Base-by-base conservation (phyloP, 2,888 invertebrate genomes). In the Tholera decimalis region DNA sequence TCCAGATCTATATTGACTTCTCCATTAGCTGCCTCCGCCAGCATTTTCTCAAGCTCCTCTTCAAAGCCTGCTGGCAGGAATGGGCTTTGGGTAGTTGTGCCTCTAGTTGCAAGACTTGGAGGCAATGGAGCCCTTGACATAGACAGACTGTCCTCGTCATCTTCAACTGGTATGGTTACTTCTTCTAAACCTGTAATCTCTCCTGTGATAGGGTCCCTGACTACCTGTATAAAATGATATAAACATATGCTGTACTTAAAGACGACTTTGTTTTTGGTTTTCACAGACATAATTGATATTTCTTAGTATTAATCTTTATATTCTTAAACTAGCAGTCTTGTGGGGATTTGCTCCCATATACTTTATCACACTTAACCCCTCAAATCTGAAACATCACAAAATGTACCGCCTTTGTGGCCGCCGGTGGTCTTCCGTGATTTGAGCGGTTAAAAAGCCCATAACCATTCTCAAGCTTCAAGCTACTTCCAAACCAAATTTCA, bases 61-160 rank as follows among this genome's bases (percentile, higher is more conserved):
- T 97, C 96, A 88, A 98, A 97, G 2, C 98, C 98, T 50, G 98
- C 98, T 0, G 99, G 99, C 96, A 98, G 97, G 89, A 99, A 99
- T 0, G 98, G 98, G 86, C 97, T 97, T 88, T 98, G 98, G 66
- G 97, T 97, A 0, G 97, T 96, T 56, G 97, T 97, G 18, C 99
- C 99, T 81, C 97, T 96, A 0, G 97, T 96, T 51, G 97, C 96
- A 84, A 97, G 96, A 44, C 95, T 95, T 3, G 97, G 96, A 9
- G 97, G 96, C 43, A 97, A 96, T 0, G 98, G 98, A 24, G 97
- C 97, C 79, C 98, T 95, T 39, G 96, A 96, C 95, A 99, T 96
- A 0, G 98, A 98, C 88, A 97, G 79, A 50, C 85, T 88, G 20
- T 93, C 93, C 60, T 94, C 94, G 71, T 94, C 93, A 88, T 95